Evolutionary conservation across 2,797 vertebrate species (phyloP).

Genomic region (Gallinago solitaria): DNA sequence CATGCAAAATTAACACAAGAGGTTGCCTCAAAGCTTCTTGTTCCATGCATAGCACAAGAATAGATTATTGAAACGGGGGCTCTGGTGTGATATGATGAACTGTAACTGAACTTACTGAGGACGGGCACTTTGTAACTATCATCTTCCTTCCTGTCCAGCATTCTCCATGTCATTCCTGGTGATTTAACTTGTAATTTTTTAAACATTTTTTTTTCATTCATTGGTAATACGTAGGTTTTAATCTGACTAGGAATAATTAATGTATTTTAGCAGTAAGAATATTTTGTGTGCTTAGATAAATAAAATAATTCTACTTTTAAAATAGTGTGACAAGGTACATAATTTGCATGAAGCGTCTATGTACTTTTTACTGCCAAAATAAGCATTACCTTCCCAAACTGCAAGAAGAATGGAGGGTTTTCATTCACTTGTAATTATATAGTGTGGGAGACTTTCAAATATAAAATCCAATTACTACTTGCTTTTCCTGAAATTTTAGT

Average conservation of each 20-base stretch:
- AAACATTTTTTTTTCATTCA: neutral
- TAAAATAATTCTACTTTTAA: neutral
- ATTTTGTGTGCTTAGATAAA: neutral
- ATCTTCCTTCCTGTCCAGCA: neutral
- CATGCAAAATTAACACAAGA: constrained; percentile 72
- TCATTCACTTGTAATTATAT: neutral
- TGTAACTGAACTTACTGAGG: constrained; percentile 3
- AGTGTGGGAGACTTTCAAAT: neutral
- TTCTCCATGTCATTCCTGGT: neutral
- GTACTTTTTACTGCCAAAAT: neutral
- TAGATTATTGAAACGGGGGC: neutral
- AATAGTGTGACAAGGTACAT: neutral
- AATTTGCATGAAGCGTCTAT: neutral
- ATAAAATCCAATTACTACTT: neutral
- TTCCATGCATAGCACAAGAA: constrained; percentile 46
- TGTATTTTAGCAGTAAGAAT: neutral
- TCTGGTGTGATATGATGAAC: constrained; percentile 5
- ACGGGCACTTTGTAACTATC: neutral
- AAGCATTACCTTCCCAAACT: neutral
- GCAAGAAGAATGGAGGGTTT: neutral
- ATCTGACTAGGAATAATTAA: neutral
- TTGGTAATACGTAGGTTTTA: neutral
- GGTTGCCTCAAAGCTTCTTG: constrained; percentile 56
- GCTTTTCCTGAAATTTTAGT: neutral
- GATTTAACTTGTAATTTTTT: neutral